Evolutionary conservation across 2,797 vertebrate genomes (phyloP), one percentile per base, ranked within the genome.

Genomic region (Molossus molossus): DNA sequence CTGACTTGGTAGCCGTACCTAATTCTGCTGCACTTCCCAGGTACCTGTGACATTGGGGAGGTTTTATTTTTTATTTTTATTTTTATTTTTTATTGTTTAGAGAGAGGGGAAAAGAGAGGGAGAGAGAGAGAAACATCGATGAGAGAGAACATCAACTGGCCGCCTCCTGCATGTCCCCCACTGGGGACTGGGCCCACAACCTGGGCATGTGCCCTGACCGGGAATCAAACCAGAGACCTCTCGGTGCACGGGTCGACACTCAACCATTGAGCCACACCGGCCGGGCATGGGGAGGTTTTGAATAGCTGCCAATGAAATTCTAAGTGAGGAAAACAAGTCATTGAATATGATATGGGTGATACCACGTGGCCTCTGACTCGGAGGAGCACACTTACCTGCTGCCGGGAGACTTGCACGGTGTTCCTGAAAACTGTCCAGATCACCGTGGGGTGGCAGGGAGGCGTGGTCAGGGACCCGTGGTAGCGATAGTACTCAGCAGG

Each of bases 381-480:
- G 25, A 14, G 0, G 1, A n/a, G 48, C 37, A 27, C 75, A 96
- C 97, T 98, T 98, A 99, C 99, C 99, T 99, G 99, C 93, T 98
- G 98, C 67, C 94, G 98, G 88, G 99, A 99, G 95, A 99, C 98
- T 45, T 98, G 98, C 23, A 99, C 98, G 0, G 98, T 98, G 55
- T 99, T 99, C 95, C 98, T 98, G 98, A 99, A 99, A 45, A 99
- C 97, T 0, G 99, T 99, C 99, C 99, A 99, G 95, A 99, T 98
- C 82, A 99, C 99, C 0, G 99, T 99, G 0, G 99, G 99, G 96
- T 99, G 99, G 97, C 99, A 99, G 0, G 99, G 99, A 21, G 99
- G 99, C 3, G 99, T 99, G 1, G 99, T 99, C 97, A 99, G 98
- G 40, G 99, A 99, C 9, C 99, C 99, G 23, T 99, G 98, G 0